phyloP scores from a whole-genome alignment of 1,140 invertebrate species.

The Lamellibrachia luymesi region DNA sequence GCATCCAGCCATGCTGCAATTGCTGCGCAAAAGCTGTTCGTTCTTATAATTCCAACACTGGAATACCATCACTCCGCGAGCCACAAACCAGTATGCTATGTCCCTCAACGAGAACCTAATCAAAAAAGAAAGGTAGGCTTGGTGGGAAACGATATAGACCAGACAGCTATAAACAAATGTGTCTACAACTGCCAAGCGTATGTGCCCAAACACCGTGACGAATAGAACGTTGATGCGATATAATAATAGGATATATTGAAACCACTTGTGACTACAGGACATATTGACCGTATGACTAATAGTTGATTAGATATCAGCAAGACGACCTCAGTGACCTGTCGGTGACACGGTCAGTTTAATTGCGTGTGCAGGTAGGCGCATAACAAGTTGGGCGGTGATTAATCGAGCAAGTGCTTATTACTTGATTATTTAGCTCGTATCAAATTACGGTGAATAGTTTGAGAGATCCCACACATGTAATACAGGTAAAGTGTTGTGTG shows the following conservation, averaged over 20 bases:
- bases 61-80: too few species aligned
- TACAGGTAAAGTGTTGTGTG: neutral
- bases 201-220: neutral
- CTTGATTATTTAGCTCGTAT: neutral
- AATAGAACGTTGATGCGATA: neutral
- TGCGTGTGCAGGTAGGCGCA: neutral
- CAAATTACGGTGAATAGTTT: neutral
- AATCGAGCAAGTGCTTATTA: neutral
- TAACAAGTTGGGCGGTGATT: neutral
- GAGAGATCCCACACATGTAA: neutral
- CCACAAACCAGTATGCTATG: too few species aligned
- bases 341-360: neutral
- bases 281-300: neutral
- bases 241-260: neutral
- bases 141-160: neutral
- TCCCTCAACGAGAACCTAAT: too few species aligned
- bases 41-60: too few species aligned
- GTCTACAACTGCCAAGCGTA: neutral
- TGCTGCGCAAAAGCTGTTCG: too few species aligned
- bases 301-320: neutral
- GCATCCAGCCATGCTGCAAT: too few species aligned
- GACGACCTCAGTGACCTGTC: neutral
- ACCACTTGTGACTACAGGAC: neutral
- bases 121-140: neutral
- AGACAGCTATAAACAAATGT: neutral